Base-by-base conservation (phyloP, 1,140 invertebrate genomes). In the Branchinecta lynchi region DNA sequence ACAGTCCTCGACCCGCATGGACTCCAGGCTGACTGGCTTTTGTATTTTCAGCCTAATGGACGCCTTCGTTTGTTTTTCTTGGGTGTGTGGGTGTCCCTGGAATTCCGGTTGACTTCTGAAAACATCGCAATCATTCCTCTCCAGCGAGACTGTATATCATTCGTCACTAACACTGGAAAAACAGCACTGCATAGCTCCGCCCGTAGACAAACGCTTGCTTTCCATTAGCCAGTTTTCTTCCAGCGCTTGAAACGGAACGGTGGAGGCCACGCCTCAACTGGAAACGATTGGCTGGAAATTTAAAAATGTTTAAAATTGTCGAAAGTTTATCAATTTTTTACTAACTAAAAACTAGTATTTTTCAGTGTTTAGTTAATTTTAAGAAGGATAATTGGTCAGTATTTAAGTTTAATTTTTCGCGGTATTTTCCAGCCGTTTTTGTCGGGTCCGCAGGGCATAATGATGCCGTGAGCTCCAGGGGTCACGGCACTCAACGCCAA, bases 41-140 rank as follows among this genome's bases (percentile, higher is more conserved):
- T 60, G 51, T 60, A 60, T 60, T 60, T 60, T 60, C 17, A 60
- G 17, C 51, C 51, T 60, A 60, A 60, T 60, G 51, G 51, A 60
- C 3, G 51, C 51, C 51, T 60, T 20, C 51, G 51, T 60, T 60
- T 60, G 51, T 60, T 60, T 60, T 60, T 60, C 51, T 60, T 15
- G 17, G 51, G 51, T 60, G 17, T 15, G 51, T 15, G 12, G 17
- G 51, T 60, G 51, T 20, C 17, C 51, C 51, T 60, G 51, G 51
- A 60, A 60, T 60, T 60, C 51, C 51, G 17, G 51, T 60, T 60
- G 51, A 12, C 51, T 60, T 60, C 51, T 20, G 17, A 32, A 32
- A 32, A 32, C 32, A 32, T 32, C 32, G 32, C 32, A 32, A 32
- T 32, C 32, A 32, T 32, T 32, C 32, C 32, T 32, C 32, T 32